Conservation (phyloP, 2,113 vertebrate genomes). For the Propithecus coquereli region DNA sequence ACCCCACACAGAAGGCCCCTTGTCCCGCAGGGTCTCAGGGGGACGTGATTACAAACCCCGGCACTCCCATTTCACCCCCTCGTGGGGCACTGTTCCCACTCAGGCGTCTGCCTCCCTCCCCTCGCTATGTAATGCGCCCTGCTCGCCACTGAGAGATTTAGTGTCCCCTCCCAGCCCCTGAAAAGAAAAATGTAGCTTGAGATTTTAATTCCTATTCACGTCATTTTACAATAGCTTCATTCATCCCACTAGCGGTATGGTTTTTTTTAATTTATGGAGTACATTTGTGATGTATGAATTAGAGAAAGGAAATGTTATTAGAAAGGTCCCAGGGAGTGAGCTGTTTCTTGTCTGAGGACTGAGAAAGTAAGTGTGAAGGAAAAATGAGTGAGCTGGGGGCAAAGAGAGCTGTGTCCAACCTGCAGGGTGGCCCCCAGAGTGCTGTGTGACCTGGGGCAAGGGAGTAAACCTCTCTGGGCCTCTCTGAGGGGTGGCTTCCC, state of each 20-base stretch:
- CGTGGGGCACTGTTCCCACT: not conserved
- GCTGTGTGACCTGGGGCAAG: not conserved
- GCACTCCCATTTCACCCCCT: not conserved
- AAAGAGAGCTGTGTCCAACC: not conserved
- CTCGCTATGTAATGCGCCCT: fast-evolving
- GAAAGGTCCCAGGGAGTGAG: not conserved
- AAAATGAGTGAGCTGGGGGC: fast-evolving
- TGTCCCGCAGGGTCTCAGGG: not conserved
- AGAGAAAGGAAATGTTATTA: conserved; percentile 25
- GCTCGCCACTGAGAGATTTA: not conserved
- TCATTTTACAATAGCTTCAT: not conserved
- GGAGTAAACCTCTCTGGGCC: not conserved
- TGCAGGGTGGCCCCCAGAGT: not conserved
- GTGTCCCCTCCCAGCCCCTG: not conserved
- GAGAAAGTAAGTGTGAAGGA: not conserved
- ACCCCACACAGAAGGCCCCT: not conserved
- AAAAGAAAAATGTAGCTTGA: not conserved
- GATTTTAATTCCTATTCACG: not conserved
- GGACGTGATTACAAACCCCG: not conserved
- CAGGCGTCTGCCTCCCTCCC: not conserved
- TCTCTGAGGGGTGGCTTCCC: too few species aligned
- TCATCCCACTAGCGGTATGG: not conserved
- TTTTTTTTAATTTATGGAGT: conserved; percentile 12
- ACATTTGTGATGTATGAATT: not conserved
- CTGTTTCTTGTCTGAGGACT: not conserved